phyloP scores from a whole-genome alignment of 2,797 vertebrate species.

The Melanotaenia nigrans region DNA sequence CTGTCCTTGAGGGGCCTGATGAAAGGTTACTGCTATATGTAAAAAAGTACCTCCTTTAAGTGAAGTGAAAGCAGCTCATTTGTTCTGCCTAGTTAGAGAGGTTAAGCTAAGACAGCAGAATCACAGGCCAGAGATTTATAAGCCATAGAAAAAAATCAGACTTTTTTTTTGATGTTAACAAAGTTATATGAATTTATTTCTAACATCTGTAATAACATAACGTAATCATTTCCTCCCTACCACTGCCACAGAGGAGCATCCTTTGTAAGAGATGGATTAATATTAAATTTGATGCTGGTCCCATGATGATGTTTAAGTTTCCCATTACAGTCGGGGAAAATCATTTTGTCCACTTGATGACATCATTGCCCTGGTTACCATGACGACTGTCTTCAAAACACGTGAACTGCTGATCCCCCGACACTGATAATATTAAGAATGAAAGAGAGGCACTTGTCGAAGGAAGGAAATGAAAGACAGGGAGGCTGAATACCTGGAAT shows the following conservation, averaged over 20 bases:
- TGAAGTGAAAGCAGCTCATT: not conserved
- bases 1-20: not conserved
- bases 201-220: not conserved
- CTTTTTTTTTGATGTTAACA: not conserved
- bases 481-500: constrained; percentile 11
- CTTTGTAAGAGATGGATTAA: constrained; percentile 9
- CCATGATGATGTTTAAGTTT: constrained; percentile 5
- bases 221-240: not conserved
- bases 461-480: constrained; percentile 52
- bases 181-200: not conserved
- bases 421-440: constrained; percentile 36
- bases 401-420: constrained; percentile 37
- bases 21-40: not conserved
- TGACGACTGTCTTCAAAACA: constrained; percentile 44
- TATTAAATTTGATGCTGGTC: constrained; percentile 24
- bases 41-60: not conserved
- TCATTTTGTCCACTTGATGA: constrained; percentile 44
- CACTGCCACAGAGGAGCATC: not conserved
- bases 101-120: not conserved
- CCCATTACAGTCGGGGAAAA: constrained; percentile 27
- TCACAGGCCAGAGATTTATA: not conserved
- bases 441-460: constrained; percentile 48
- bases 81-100: not conserved
- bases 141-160: too few relatives aligned
- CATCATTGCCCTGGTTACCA: constrained; percentile 47